Evolutionary conservation across 2,888 invertebrate genomes (phyloP), one percentile per base, ranked within the genome.

Genomic region (Tetrapedia diversipes): DNA sequence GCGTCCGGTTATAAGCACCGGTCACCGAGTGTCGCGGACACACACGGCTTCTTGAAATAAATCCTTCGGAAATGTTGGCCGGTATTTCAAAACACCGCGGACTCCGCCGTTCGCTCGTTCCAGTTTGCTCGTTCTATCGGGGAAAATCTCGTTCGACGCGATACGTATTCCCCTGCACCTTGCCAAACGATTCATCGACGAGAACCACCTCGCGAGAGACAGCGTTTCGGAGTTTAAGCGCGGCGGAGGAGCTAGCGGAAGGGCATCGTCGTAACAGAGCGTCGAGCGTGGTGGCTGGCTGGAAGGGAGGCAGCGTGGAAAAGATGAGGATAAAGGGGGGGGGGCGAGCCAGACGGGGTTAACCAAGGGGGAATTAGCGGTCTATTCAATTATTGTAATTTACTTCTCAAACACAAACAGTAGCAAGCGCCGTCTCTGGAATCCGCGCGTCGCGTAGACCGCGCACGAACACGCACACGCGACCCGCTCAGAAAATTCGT

Each of bases 311-410:
- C n/a, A 27, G 60, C 29, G 14, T 29, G 34, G 49, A 61, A 56
- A 57, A 47, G 57, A 60, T 24, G 65, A 53, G 27, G 11, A 37
- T 34, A 45, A 24, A 24, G 19, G 47, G n/a, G 29, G 37, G 39
- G 14, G 32, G 41, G 29, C n/a, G 16, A 24, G n/a, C 37, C 8
- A 43, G 68, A 53, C 37, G 77, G n/a, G n/a, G 65, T 49, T 41
- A 70, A 53, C 65, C 75, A 68, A 85, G 85, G 89, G 87, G 85
- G 87, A 91, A 90, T 91, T 90, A 90, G 88, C 78, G 89, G 90
- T 89, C 88, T 89, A 91, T 91, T 91, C 90, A 89, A 91, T 91
- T 91, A 91, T 91, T 89, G 89, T 90, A 90, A 91, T 91, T 91
- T 89, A 89, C 89, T 90, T 91, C 86, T 83, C 88, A 86, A 91